phyloP scores from a whole-genome alignment of 2,888 invertebrate genomes.

The Apamea epomidion region DNA sequence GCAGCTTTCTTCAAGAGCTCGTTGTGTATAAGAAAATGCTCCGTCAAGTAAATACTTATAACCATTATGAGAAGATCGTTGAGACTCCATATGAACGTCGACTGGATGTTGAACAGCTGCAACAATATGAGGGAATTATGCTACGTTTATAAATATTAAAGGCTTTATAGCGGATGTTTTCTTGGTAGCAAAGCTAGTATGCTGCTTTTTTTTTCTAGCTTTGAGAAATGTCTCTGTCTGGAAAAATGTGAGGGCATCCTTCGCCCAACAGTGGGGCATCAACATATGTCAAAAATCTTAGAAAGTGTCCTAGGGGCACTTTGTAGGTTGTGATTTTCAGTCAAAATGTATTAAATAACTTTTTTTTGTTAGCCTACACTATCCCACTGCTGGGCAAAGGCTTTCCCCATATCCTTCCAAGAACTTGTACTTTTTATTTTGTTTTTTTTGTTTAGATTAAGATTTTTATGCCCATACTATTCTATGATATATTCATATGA shows the following conservation, averaged over 20 bases:
- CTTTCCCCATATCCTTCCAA: too few relatives aligned
- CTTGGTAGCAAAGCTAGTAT: neutral
- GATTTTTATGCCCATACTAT: neutral
- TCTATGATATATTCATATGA: neutral
- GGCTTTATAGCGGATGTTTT: neutral
- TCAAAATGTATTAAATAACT: neutral
- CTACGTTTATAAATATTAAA: neutral
- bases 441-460: neutral
- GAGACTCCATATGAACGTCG: slow-evolving; percentile 93
- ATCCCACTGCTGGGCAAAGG: too few relatives aligned
- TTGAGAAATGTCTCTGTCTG: too few relatives aligned
- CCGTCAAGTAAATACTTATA: slow-evolving; percentile 91
- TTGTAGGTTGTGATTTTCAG: neutral
- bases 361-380: too few relatives aligned
- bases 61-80: slow-evolving; percentile 92
- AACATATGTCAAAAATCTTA: too few relatives aligned
- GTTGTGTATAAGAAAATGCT: slow-evolving; percentile 91
- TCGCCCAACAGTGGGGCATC: too few relatives aligned
- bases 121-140: slow-evolving; percentile 15
- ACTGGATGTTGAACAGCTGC: slow-evolving; percentile 80
- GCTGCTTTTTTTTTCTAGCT: neutral
- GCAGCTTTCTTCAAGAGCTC: slow-evolving; percentile 70
- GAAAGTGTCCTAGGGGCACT: too few relatives aligned
- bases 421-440: too few relatives aligned
- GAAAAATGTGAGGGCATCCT: too few relatives aligned